Base-by-base conservation (phyloP, 2,113 vertebrate genomes). In the Macheiramphus alcinus region DNA sequence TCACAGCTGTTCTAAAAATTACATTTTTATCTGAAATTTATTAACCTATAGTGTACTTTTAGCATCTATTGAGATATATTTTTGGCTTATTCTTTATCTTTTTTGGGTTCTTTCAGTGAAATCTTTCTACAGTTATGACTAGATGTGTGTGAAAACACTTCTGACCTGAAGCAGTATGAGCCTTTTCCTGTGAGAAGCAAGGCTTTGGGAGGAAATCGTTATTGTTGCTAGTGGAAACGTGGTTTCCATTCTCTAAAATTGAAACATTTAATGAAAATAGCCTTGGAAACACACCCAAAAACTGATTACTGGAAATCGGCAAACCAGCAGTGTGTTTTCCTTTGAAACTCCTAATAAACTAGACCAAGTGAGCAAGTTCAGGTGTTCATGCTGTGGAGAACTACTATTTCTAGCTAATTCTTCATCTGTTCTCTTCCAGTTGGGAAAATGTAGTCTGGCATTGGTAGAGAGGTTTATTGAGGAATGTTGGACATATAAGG, bases 251-350 rank as follows among this genome's bases (percentile, higher is more conserved):
- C n/a, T 88, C 52, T 45, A 52, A 92, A 91, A 90, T 9, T 7
- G 68, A 55, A 74, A 22, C 52, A 43, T 67, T 90, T 96, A 70
- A 86, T 90, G 91, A 95, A 94, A 96, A 87, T 40, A 67, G 34
- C 76, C 70, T 92, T 94, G 48, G 71, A 93, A 96, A 88, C 31
- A 66, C n/a, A 78, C 27, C 68, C 82, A 42, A 47, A 70, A 86
- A 8, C 13, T n/a, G 42, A 21, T 89, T 81, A 59, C 52, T 92
- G 59, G 67, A 70, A 88, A 63, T 19, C 1, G 4, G 38, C 43
- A 91, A 58, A 96, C 52, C 36, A 42, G n/a, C 17, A 59, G 8
- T 48, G 40, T 88, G n/a, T 47, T 93, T 80, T 73, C 18, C 61
- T 56, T 93, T 78, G 68, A 50, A 84, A 78, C 53, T 81, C 38